Conservation (phyloP, 2,888 invertebrate genomes). For the Himalopsyche kuldschensis region DNA sequence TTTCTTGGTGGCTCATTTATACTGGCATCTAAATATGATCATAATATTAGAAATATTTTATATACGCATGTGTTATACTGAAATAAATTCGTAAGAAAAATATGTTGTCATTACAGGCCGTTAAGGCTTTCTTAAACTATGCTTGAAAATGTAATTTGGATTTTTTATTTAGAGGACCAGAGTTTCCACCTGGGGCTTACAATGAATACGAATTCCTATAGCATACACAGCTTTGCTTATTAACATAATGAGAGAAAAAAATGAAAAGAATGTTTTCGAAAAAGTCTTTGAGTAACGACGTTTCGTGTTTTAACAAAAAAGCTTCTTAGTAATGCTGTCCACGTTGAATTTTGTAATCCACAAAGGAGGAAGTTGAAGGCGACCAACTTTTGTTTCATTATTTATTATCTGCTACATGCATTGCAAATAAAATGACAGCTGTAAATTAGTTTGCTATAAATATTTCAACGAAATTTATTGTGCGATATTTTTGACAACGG, state of each 20-base stretch:
- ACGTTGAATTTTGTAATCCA: neutral
- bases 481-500: too few relatives aligned
- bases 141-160: neutral
- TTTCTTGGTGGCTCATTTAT: too few relatives aligned
- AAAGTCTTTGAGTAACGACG: neutral
- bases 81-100: too few relatives aligned
- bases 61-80: too few relatives aligned
- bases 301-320: neutral
- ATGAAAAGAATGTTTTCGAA: neutral
- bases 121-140: neutral
- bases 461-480: too few relatives aligned
- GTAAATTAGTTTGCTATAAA: neutral
- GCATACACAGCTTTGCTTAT: neutral
- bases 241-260: conserved; percentile 1
- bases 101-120: neutral
- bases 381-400: neutral
- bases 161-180: neutral
- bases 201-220: neutral
- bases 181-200: neutral
- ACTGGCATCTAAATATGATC: too few relatives aligned
- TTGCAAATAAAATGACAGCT: neutral
- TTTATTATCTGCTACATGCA: neutral
- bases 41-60: too few relatives aligned
- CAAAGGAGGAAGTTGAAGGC: neutral
- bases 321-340: neutral